Base-by-base conservation (phyloP, 2,797 vertebrate species). In the Sebastes steindachneri region DNA sequence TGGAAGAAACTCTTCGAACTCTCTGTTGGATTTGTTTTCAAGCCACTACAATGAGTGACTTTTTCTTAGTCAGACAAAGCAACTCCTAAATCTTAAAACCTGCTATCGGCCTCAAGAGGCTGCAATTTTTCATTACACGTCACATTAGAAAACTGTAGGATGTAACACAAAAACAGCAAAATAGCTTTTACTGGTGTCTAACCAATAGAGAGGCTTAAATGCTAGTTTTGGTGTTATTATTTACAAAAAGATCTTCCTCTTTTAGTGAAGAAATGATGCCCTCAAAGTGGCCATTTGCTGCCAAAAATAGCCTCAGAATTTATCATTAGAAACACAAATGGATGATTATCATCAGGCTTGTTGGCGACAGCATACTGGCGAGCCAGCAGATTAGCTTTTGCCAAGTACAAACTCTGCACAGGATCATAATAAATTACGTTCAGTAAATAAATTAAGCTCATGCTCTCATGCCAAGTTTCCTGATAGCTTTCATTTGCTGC, bases 401-500 rank as follows among this genome's bases (percentile, higher is more conserved):
- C 75, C 82, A 76, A 68, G 64, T 33, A 70, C 67, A 75, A 65
- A 81, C 33, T 65, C 57, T 45, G 45, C 69, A 70, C 70, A 54
- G 66, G 55, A 75, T 71, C 51, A 60, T 54, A 64, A 45, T 2
- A 45, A 71, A 80, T 68, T n/a, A 51, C 1, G 4, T 12, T 3
- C 75, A 64, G 69, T 29, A 7, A 7, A 29, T 7, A 29, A 7
- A 29, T 29, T 29, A 29, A 41, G 23, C 77, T 64, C 1, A 3
- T 29, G 76, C 33, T n/a, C 70, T 64, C 1, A 3, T 26, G 79
- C 76, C 73, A 82, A 75, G 14, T 29, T 29, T 75, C 45, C 57
- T 66, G 41, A 63, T 57, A 21, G 58, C 28, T 82, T 60, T 77
- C 57, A 54, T 29, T 79, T 12, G 51, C 76, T 51, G 57, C 28